Evolutionary conservation across 2,797 vertebrate species (phyloP), one percentile per base, ranked within the genome.

Genomic region (Miichthys miiuy): DNA sequence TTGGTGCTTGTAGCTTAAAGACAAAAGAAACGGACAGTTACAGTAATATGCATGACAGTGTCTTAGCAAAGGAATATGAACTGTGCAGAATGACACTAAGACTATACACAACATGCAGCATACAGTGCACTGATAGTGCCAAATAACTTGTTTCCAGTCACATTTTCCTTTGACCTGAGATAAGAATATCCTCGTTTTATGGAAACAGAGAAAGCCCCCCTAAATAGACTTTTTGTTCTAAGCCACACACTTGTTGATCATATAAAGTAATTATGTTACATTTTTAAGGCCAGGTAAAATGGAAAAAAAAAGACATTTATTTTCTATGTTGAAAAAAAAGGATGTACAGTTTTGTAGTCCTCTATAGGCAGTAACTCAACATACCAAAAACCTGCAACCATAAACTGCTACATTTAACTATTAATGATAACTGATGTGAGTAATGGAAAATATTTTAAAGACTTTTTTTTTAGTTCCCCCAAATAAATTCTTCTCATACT

Each of bases 151-250:
- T 62, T 78, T 74, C 5, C 21, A 18, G 38, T 66, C 65, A n/a
- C 50, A 56, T 85, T 67, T 75, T 74, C 42, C 10, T 83, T 81
- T 72, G 44, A 90, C 86, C 88, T 90, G 86, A 89, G 86, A 81
- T 79, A 60, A 79, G 56, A 72, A 77, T 77, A 80, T 82, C 20
- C 21, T 63, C 55, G 44, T 61, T 62, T 73, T 46, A 42, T 50
- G 25, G 44, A 58, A 75, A 75, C 21, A 62, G 44, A 74, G n/a
- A 65, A 63, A 50, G 3, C 10, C 50, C n/a, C 44, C 4, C 34
- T 34, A n/a, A 23, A 44, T 17, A 25, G 12, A 50, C 0, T 2
- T 63, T 0, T 60, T 23, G 66, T 71, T 61, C 20, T 9, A 42
- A 57, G 44, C 30, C 51, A 25, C 38, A 74, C 11, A 27, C 17